Conservation (phyloP, 2,888 invertebrate species). For the Epsilonema sp. region DNA sequence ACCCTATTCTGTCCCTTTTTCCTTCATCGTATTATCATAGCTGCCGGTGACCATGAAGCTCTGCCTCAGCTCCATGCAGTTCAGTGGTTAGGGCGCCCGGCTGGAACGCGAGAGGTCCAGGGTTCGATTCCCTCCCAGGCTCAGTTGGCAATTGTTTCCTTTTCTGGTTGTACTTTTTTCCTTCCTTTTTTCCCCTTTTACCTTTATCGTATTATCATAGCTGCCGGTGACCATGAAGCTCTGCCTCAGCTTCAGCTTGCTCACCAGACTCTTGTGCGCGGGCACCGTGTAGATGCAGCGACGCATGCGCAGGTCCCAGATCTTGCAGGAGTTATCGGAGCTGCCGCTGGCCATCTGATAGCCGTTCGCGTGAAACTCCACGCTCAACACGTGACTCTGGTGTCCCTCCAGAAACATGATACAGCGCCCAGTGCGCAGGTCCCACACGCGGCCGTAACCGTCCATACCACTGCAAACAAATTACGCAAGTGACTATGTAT, state of each 20-base stretch:
- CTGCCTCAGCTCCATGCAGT: background rate
- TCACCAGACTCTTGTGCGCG: slow-evolving; percentile 69
- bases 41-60: background rate
- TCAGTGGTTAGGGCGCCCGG: too few species aligned
- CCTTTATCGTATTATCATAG: background rate
- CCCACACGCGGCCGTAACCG: slow-evolving; percentile 93
- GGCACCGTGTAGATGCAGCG: slow-evolving; percentile 79
- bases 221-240: background rate
- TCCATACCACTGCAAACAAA: slow-evolving; percentile 67
- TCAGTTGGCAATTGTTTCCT: too few species aligned
- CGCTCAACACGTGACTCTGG: slow-evolving; percentile 36
- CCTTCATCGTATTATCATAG: background rate
- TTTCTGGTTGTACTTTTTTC: too few species aligned
- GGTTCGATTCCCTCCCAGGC: too few species aligned
- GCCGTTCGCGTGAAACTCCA: slow-evolving; percentile 9
- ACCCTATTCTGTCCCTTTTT: too few species aligned
- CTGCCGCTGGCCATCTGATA: slow-evolving; percentile 66
- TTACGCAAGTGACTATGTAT: too few species aligned
- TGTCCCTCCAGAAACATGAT: slow-evolving; percentile 98
- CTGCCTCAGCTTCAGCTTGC: slow-evolving; percentile 23
- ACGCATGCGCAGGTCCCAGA: slow-evolving; percentile 81
- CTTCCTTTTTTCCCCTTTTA: too few species aligned
- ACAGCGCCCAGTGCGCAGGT: slow-evolving; percentile 81
- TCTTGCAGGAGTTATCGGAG: slow-evolving; percentile 72
- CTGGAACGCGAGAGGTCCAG: too few species aligned